Percentiles rank a stretch among this genome's conserved stretches.
phyloP scores from a whole-genome alignment of 2,888 invertebrate species.

The Sarcophaga carnaria region DNA sequence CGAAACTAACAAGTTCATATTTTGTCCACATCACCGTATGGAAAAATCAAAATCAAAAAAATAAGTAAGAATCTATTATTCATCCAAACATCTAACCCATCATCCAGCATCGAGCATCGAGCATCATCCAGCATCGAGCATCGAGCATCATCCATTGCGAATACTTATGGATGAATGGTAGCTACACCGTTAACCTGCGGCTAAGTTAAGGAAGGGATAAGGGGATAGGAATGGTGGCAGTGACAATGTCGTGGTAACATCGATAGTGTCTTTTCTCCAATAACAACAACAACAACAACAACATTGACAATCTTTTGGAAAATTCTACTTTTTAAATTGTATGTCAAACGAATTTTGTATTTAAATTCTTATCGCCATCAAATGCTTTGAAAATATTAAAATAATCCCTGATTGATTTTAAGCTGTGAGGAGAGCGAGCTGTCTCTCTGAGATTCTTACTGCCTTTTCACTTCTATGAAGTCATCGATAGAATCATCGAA shows the following conservation, averaged over 20 bases:
- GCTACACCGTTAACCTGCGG: neutral
- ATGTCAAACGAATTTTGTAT: too few species aligned
- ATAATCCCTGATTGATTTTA: too few species aligned
- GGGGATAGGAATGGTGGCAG: neutral
- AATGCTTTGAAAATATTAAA: too few species aligned
- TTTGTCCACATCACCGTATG: constrained; percentile 68
- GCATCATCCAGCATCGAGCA: neutral
- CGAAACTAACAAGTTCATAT: constrained; percentile 73
- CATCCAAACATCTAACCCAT: constrained; percentile 52
- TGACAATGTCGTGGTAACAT: neutral
- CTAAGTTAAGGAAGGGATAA: neutral
- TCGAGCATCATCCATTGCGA: neutral
- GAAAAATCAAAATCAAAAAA: constrained; percentile 66
- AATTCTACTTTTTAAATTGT: too few species aligned
- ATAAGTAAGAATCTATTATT: constrained; percentile 69
- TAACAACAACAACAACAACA: too few species aligned
- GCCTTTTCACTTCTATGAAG: too few species aligned
- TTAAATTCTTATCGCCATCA: too few species aligned
- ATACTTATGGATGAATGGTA: neutral
- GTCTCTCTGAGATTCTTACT: too few species aligned
- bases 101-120: constrained; percentile 41
- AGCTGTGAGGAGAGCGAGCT: too few species aligned
- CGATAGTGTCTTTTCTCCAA: neutral
- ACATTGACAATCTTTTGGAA: too few species aligned
- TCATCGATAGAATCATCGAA: too few species aligned